Base-by-base conservation (phyloP, 2,888 invertebrate species). In the Vesta saturnalis region DNA sequence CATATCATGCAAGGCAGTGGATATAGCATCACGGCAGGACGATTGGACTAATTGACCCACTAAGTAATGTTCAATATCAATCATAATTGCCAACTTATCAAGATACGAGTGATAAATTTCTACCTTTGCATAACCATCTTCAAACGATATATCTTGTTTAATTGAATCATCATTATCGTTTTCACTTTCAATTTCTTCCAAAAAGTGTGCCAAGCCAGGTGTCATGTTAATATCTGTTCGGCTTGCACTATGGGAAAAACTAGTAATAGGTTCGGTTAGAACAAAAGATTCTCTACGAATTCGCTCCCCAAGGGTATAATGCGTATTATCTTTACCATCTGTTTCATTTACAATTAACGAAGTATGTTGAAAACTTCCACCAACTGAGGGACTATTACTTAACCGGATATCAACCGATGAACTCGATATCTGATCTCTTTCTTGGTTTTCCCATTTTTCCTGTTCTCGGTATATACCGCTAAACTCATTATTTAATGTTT, bases 21-120 rank as follows among this genome's bases (percentile, higher is more conserved):
- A 89, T 62, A 94, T 83, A 1, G 88, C 89, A 10, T 83, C 83
- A 21, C 92, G 88, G 76, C 91, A 91, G 61, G 87, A 86, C 1
- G 88, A 84, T 77, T 92, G 90, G 72, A 88, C 84, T 1, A 92
- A 85, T 46, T 87, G 86, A 0, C 90, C 90, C 71, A 90, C 87
- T 46, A 88, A 86, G 74, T 93, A 92, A 80, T 90, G 91, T 79
- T 91, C 91, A 74, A 89, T 90, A 76, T 87, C 87, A 15, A 91
- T 86, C 79, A 90, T 87, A 16, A 87, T 87, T 12, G 87, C 87
- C 46, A 92, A 85, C 79, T 87, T 86, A 15, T 88, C 87, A 72
- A 89, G 87, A 59, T 89, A 89, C 23, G 82, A 83, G 77, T 88
- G 87, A 72, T 90, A 91, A 72, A 86, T 87, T 73, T 86, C 84